These are phyloP conservation scores for Drosophila pseudotakahashii DNA, from an alignment of 2,888 invertebrate species.

Conservation along the genomic window DNA sequence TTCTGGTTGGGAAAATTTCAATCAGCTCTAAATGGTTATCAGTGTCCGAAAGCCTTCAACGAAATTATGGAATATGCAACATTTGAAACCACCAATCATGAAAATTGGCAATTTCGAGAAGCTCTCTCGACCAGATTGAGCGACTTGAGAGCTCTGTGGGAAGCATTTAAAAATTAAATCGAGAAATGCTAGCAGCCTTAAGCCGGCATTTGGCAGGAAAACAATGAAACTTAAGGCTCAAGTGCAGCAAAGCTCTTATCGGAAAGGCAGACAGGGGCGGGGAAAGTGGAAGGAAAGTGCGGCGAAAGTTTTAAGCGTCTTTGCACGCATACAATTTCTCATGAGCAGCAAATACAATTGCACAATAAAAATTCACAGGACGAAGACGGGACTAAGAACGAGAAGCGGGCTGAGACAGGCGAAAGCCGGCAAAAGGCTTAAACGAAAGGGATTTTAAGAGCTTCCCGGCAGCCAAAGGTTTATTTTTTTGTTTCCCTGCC, in stretches of 20 bases:
- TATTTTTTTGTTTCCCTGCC: slow-evolving; percentile 38
- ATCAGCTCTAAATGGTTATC: slow-evolving; percentile 31
- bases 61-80: neutral
- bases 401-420: slow-evolving; percentile 28
- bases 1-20: slow-evolving; percentile 25
- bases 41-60: slow-evolving; percentile 5
- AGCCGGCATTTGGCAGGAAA: slow-evolving; percentile 57
- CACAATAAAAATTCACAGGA: slow-evolving; percentile 62
- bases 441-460: slow-evolving; percentile 67
- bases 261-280: slow-evolving; percentile 29
- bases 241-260: slow-evolving; percentile 72
- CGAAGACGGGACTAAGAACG: slow-evolving; percentile 17
- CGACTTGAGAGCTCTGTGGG: slow-evolving; percentile 7
- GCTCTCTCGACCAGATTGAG: slow-evolving; percentile 23
- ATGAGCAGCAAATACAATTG: slow-evolving; percentile 76
- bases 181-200: slow-evolving; percentile 54
- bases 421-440: slow-evolving; percentile 63
- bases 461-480: slow-evolving; percentile 6
- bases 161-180: slow-evolving; percentile 59
- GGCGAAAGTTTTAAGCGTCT: slow-evolving; percentile 74
- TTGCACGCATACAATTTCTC: slow-evolving; percentile 77
- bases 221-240: slow-evolving; percentile 64
- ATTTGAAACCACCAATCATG: slow-evolving; percentile 9
- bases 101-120: slow-evolving; percentile 20
- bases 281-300: slow-evolving; percentile 38